phyloP scores from a whole-genome alignment of 92 coral and sea anemone species.

The Epizoanthus illoricatus region DNA sequence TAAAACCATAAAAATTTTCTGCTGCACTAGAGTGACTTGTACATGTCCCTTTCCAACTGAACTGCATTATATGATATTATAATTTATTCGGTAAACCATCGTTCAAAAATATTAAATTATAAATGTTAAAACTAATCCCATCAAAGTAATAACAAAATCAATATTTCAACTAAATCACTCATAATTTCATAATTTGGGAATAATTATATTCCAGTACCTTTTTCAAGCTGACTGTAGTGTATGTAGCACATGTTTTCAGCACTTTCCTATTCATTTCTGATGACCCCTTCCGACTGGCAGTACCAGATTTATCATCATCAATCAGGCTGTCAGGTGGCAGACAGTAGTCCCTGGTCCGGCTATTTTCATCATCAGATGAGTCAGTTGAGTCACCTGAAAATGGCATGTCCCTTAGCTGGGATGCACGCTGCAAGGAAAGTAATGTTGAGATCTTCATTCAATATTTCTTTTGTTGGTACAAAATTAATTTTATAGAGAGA shows the following conservation, averaged over 20 bases:
- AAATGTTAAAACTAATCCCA: too few species aligned
- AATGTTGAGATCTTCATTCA: neutral
- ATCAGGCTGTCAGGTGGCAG: slow-evolving; percentile 50
- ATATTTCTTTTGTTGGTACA: neutral
- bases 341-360: slow-evolving; percentile 50
- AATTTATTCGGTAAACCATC: too few species aligned
- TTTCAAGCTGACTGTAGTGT: slow-evolving; percentile 93
- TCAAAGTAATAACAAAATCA: too few species aligned
- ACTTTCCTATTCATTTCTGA: slow-evolving; percentile 67
- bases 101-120: too few species aligned
- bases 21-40: too few species aligned
- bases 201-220: slow-evolving; percentile 63
- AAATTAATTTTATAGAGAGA: too few species aligned
- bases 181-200: too few species aligned
- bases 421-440: slow-evolving; percentile 74
- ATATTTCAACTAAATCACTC: too few species aligned
- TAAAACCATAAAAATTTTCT: too few species aligned
- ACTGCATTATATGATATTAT: too few species aligned
- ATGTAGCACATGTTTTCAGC: slow-evolving; percentile 93
- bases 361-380: slow-evolving; percentile 84
- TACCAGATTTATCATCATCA: slow-evolving; percentile 33
- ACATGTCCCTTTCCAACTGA: too few species aligned
- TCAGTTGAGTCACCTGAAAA: slow-evolving; percentile 97
- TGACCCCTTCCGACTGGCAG: slow-evolving; percentile 41
- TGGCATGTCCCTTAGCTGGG: slow-evolving; percentile 85